Evolutionary conservation across 1,140 invertebrate genomes (phyloP), one percentile per base, ranked within the genome.

Genomic region (Capitella teleta): DNA sequence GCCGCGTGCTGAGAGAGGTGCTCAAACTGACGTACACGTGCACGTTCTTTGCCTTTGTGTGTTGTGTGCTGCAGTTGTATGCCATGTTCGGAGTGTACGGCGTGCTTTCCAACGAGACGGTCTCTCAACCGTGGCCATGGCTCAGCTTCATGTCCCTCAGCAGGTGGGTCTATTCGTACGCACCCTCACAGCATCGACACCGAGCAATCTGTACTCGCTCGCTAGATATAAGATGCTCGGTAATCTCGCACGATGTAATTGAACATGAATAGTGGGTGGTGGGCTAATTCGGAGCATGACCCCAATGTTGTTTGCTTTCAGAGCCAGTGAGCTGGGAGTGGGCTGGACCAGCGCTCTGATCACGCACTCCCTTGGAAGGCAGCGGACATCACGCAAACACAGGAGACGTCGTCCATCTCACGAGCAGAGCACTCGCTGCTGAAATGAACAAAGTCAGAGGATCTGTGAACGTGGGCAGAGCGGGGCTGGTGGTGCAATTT

Each of bases 71-170:
- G 18, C 47, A 53, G 21, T 19, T 49, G 30, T 53, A 53, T 38
- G 52, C 52, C 37, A 50, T 53, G 52, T 53, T 53, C 32, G 52
- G 52, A 5, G 52, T 53, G 16, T 53, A 53, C 47, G 47, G 52
- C 14, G 52, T 53, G 28, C 28, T 53, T 5, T 34, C 46, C 10
- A 53, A 50, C n/a, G 47, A 49, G 14, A 12, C 30, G 16, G 32
- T 26, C n/a, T 36, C 34, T 19, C 26, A 50, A n/a, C 34, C 47
- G 14, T 53, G 52, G 52, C 47, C 52, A 5, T 53, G 52, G 52
- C 50, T 30, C 26, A 30, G 24, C 36, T 53, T 49, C 32, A 34
- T 49, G 18, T 49, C 52, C 23, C 41, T 32, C 19, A 36, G 23
- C 38, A 49, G 52, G 52, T 53, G 34, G 37, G 52, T 50, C 19